A percentile compares a stretch with the other conserved stretches of the same genome.
phyloP scores from a whole-genome alignment of 30 jellyfish, hydroid and myxozoan species.

The Aurelia sp. region DNA sequence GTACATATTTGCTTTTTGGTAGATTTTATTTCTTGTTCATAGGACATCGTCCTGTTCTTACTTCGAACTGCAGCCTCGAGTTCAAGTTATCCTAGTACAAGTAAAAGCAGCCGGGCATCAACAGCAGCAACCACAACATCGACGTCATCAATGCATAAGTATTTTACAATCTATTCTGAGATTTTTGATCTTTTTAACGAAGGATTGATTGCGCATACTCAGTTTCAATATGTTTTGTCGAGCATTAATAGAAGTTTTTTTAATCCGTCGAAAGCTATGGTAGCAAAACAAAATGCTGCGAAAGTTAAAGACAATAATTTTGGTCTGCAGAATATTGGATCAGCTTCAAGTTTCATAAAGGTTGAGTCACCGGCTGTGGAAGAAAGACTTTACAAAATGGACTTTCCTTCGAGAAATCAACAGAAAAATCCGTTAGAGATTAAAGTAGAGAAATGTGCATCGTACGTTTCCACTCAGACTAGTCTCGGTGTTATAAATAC shows the following conservation, averaged over 20 bases:
- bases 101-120: slow-evolving; percentile 16
- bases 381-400: no score
- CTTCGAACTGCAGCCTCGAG: slow-evolving; percentile 41
- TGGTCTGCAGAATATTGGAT: neutral
- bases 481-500: no score
- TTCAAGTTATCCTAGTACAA: neutral
- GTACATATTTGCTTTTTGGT: neutral
- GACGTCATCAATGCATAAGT: slow-evolving; percentile 16
- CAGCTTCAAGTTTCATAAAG: no score
- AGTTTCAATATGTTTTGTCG: neutral
- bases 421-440: no score
- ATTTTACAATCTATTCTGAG: slow-evolving; percentile 24
- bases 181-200: slow-evolving; percentile 31
- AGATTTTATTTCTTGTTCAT: neutral
- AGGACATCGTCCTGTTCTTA: slow-evolving; percentile 25
- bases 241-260: slow-evolving; percentile 14
- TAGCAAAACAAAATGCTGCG: neutral
- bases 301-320: neutral
- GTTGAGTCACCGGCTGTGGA: no score
- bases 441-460: no score
- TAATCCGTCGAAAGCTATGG: slow-evolving; percentile 3
- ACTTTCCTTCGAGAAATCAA: neutral
- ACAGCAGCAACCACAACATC: neutral
- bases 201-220: slow-evolving; percentile 32
- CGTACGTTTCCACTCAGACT: no score